Base-by-base conservation (phyloP, 1,140 invertebrate species). In the Drosophila lacteicornis region DNA sequence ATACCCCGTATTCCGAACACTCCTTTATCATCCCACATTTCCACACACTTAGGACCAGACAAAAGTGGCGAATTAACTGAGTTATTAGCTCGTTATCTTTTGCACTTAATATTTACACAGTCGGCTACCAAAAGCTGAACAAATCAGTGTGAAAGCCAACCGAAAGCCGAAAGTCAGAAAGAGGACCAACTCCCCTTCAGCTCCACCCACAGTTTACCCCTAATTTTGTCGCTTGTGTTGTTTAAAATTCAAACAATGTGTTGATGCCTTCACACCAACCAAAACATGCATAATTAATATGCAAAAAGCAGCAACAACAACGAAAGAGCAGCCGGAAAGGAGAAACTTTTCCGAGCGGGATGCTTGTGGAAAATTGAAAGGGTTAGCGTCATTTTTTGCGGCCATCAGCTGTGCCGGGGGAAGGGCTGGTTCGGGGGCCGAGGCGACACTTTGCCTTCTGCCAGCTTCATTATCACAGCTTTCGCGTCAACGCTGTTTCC, bases 221-320 rank as follows among this genome's bases (percentile, higher is more conserved):
- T 74, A 74, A 74, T 74, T 74, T 79, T 79, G 76, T 68, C 65
- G 80, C 56, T 77, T 74, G 70, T 83, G 81, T 83, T 86, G 82
- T 76, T 86, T 86, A 80, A 90, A 82, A 85, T 85, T 91, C 86
- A 85, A 90, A 90, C 85, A 90, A 90, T 91, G 90, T 91, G 90
- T 91, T 91, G 85, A 91, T 86, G 90, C 76, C 79, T 91, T 91
- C 90, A 91, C 90, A 91, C 90, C 88, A 78, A 86, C 75, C 76
- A 88, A 90, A 88, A 91, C 84, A 91, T 91, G 90, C 90, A 91
- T 91, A 91, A 91, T 91, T 91, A 91, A 91, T 91, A 91, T 91
- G 90, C 88, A 90, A 90, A 69, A 85, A 91, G 78, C 70, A 78
- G 68, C 62, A 86, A 79, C 69, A 88, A 58, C 76, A 66, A 60